Base-by-base conservation (phyloP, 2,888 invertebrate genomes). In the Hofmannophila pseudospretella region DNA sequence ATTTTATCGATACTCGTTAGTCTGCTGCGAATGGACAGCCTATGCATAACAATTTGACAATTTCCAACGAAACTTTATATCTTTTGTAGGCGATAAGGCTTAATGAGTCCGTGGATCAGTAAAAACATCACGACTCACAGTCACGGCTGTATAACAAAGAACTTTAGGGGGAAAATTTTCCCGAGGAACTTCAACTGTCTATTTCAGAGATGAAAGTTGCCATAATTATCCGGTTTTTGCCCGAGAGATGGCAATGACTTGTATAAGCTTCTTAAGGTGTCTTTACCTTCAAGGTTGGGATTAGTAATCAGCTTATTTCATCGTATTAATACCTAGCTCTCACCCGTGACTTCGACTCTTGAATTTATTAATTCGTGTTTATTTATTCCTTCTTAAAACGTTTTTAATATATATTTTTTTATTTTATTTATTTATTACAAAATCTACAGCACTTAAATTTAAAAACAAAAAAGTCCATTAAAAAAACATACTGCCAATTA, bases 1-100 rank as follows among this genome's bases (percentile, higher is more conserved):
- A 41, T 41, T 23, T 12, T 41, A 41, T 41, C 41, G 9, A 8
- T 5, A 9, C 30, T 33, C 34, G 41, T 41, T 41, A 37, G 22
- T 41, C 30, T 28, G 25, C 16, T 37, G 8, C 37, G 30, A 37
- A 32, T 19, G 32, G 41, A 41, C 41, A 41, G 34, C 9, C 34
- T 37, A 41, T 41, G 41, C 37, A 41, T 41, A 41, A 38, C 38
- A 41, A 41, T 41, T 34, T 32, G 34, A 23, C 22, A 34, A 37
- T 41, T 41, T 41, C 31, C 34, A 28, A 34, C 34, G 16, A 23
- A 23, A n/a, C 12, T 3, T 11, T 23, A n/a, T 23, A 23, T 23
- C 7, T n/a, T 7, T n/a, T 9, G 31, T 16, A 9, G 10, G n/a
- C 12, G 26, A 25, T 26, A 14, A 34, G 8, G 14, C 5, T 8